Conservation (phyloP, 1,140 invertebrate species). For the Neoseiulus cucumeris region DNA sequence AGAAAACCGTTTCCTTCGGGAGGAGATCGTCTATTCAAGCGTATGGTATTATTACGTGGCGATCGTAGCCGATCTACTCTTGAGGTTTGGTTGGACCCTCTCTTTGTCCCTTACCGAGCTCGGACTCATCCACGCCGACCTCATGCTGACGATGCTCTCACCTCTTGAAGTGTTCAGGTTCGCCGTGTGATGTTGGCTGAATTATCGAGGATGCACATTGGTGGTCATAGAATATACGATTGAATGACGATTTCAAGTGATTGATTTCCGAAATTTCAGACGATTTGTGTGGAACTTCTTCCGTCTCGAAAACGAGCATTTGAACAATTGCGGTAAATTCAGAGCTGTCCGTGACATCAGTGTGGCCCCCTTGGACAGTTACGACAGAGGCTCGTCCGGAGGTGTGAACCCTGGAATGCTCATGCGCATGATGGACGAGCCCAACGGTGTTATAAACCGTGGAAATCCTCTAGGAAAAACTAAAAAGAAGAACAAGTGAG, state of each 20-base stretch:
- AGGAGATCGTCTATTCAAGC: constrained; percentile 41
- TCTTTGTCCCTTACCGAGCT: constrained; percentile 70
- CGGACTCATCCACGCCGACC: constrained; percentile 50
- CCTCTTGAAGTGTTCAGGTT: constrained; percentile 81
- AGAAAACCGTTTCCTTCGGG: constrained; percentile 47
- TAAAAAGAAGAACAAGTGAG: constrained; percentile 8
- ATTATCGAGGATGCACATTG: no score
- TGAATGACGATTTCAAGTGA: neutral
- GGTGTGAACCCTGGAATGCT: constrained; percentile 35
- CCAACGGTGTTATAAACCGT: constrained; percentile 38
- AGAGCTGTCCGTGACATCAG: constrained; percentile 93
- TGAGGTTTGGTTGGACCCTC: constrained; percentile 77
- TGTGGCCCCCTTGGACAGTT: constrained; percentile 82
- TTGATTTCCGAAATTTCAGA: constrained; percentile 32
- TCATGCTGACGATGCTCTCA: constrained; percentile 69
- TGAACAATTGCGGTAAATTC: constrained; percentile 99
- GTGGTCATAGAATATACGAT: no score
- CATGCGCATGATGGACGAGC: constrained; percentile 84
- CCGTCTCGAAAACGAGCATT: constrained; percentile 94
- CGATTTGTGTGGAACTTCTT: constrained; percentile 99
- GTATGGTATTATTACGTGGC: constrained; percentile 80
- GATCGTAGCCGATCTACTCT: constrained; percentile 78
- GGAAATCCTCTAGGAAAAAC: neutral
- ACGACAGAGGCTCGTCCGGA: constrained; percentile 44
- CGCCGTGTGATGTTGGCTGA: neutral